These are phyloP conservation scores for Bujurquina vittata DNA, from an alignment of 2,113 vertebrate genomes.

Conservation along the genomic window DNA sequence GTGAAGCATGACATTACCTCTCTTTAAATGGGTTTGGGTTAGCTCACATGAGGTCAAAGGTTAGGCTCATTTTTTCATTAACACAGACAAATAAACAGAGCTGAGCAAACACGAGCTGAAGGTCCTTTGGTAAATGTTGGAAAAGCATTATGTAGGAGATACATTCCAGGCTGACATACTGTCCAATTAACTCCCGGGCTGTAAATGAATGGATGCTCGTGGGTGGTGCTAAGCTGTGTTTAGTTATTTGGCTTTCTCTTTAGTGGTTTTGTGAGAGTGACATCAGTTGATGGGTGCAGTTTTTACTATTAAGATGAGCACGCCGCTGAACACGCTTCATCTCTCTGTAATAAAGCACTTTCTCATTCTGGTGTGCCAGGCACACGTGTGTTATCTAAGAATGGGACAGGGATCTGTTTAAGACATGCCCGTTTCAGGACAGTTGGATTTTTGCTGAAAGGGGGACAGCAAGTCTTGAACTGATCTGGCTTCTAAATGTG, in stretches of 20 bases:
- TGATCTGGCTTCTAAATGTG: conserved; percentile 35
- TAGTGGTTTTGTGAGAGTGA: conserved; percentile 51
- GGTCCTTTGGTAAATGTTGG: conserved; percentile 45
- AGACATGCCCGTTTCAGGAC: background rate
- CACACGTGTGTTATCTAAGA: conserved; percentile 47
- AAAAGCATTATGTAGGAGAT: conserved; percentile 50
- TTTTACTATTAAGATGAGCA: conserved; percentile 40
- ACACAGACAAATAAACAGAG: conserved; percentile 61
- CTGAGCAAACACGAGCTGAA: conserved; percentile 65
- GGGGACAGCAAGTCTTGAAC: background rate
- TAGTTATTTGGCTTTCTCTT: conserved; percentile 42
- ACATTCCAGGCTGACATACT: conserved; percentile 65
- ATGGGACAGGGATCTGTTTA: background rate
- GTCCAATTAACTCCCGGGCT: conserved; percentile 61
- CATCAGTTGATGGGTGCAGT: conserved; percentile 37
- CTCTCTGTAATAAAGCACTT: conserved; percentile 45
- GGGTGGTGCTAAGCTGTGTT: conserved; percentile 5
- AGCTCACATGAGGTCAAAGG: conserved; percentile 61
- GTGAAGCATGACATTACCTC: conserved; percentile 31
- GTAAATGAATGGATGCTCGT: conserved; percentile 33
- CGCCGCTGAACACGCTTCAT: conserved; percentile 15
- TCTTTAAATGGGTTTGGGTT: conserved; percentile 43
- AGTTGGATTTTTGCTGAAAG: conserved; percentile 13
- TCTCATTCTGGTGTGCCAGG: conserved; percentile 26
- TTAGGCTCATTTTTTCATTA: conserved; percentile 74